These are phyloP conservation scores for Archegozetes longisetosus DNA, from an alignment of 1,140 invertebrate genomes.

Conservation along the genomic window DNA sequence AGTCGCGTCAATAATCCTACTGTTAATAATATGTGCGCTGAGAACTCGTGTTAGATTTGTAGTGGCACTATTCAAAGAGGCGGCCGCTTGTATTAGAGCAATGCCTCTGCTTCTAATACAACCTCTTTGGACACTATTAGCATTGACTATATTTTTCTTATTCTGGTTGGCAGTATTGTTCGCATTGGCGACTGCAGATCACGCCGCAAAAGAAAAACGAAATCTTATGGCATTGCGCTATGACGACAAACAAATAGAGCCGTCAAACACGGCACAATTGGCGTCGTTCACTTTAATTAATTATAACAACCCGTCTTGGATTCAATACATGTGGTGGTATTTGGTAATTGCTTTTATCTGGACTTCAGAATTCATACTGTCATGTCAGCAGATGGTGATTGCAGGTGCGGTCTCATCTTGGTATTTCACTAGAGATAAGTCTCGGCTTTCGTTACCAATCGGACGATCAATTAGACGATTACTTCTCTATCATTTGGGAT, in stretches of 20 bases:
- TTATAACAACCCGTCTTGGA: slow-evolving; percentile 26
- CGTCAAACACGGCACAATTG: background rate
- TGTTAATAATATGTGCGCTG: slow-evolving; percentile 60
- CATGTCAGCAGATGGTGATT: slow-evolving; percentile 58
- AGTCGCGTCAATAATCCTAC: slow-evolving; percentile 62
- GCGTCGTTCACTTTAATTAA: slow-evolving; percentile 17
- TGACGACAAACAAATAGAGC: background rate
- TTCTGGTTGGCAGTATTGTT: slow-evolving; percentile 68
- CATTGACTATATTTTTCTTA: slow-evolving; percentile 55
- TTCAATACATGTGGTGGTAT: slow-evolving; percentile 33
- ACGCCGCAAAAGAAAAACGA: slow-evolving; percentile 2
- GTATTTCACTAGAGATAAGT: slow-evolving; percentile 61
- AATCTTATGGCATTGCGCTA: background rate
- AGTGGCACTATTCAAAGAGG: slow-evolving; percentile 66
- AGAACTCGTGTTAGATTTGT: slow-evolving; percentile 60
- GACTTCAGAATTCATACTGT: slow-evolving; percentile 51
- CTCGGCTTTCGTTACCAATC: slow-evolving; percentile 39
- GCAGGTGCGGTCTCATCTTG: slow-evolving; percentile 53
- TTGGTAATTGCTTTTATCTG: slow-evolving; percentile 38
- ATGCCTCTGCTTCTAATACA: slow-evolving; percentile 72
- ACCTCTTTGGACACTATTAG: slow-evolving; percentile 65
- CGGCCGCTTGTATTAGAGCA: slow-evolving; percentile 60
- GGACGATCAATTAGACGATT: slow-evolving; percentile 38
- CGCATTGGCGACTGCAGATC: slow-evolving; percentile 42
- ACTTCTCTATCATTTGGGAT: slow-evolving; percentile 52